These are phyloP conservation scores for Catharus fuscescens DNA, from an alignment of 2,113 vertebrate species.

Conservation along the genomic window DNA sequence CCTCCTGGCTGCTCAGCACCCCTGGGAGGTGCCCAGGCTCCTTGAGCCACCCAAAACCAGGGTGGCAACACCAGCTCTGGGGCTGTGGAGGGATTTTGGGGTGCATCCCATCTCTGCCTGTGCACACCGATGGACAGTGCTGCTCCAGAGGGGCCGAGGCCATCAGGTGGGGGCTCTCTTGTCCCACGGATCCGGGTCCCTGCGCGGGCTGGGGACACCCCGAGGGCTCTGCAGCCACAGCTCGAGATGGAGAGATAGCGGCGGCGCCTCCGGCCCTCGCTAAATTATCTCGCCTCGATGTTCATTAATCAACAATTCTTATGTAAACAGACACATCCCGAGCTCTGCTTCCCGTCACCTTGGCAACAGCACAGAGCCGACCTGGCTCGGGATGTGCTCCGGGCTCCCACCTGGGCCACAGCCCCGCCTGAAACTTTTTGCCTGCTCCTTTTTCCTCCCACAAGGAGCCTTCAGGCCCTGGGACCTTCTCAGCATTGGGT, in stretches of 20 bases:
- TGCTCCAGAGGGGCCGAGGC: background rate
- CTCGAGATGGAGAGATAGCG: background rate
- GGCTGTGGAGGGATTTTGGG: background rate
- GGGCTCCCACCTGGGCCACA: background rate
- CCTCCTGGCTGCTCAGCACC: background rate
- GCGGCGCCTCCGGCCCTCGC: background rate
- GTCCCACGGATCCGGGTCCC: background rate
- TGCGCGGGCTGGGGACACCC: rapidly evolving
- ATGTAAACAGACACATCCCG: slow-evolving; percentile 35
- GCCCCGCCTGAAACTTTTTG: background rate
- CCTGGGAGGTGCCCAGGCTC: rapidly evolving
- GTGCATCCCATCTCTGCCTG: rapidly evolving
- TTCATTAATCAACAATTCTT: slow-evolving; percentile 59
- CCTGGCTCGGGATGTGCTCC: background rate
- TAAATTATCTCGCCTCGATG: slow-evolving; percentile 31
- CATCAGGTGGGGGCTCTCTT: background rate
- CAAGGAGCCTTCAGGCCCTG: background rate
- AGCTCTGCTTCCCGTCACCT: slow-evolving; percentile 31
- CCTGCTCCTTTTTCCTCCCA: background rate
- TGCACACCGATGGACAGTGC: background rate
- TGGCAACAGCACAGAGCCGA: slow-evolving; percentile 33
- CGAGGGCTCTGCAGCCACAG: background rate
- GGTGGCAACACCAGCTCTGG: background rate
- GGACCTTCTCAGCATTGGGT: rapidly evolving
- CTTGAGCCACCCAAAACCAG: rapidly evolving